These are phyloP conservation scores for Leguminivora glycinivorella DNA, from an alignment of 1,140 invertebrate species.

Conservation along the genomic window DNA sequence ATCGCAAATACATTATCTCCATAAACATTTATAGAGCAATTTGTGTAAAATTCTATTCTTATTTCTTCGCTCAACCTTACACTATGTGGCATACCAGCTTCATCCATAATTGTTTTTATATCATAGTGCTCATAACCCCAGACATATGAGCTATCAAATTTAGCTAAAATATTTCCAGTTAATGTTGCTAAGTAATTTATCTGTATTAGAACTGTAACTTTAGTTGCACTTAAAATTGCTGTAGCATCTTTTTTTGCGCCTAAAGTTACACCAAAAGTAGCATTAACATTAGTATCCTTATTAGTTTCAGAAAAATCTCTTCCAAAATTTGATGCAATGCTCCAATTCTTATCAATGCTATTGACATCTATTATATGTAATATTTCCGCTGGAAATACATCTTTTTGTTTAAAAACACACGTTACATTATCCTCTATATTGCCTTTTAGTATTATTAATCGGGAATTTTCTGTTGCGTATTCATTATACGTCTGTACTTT, in stretches of 20 bases:
- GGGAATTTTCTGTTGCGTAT: not conserved
- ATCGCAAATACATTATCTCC: not conserved
- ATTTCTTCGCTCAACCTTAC: not conserved
- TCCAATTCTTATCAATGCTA: not conserved
- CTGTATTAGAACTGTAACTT: not conserved
- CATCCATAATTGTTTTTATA: conserved; percentile 3
- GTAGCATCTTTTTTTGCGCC: not conserved
- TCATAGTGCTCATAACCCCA: not conserved
- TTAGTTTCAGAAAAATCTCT: not conserved
- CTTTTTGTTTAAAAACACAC: not conserved
- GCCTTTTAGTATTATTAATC: not conserved
- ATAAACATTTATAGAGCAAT: not conserved
- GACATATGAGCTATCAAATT: not conserved
- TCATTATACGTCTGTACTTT: not conserved
- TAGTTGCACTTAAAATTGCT: not conserved
- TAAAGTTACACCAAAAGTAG: not conserved
- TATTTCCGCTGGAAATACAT: not conserved
- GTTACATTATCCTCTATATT: conserved; percentile 3
- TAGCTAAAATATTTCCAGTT: not conserved
- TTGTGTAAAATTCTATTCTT: not conserved
- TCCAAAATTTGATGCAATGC: not conserved
- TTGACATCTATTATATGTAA: not conserved
- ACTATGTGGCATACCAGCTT: not conserved
- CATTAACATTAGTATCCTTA: not conserved
- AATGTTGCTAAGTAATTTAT: not conserved